phyloP scores from a whole-genome alignment of 1,140 invertebrate genomes.

The Bombus sylvicola region DNA sequence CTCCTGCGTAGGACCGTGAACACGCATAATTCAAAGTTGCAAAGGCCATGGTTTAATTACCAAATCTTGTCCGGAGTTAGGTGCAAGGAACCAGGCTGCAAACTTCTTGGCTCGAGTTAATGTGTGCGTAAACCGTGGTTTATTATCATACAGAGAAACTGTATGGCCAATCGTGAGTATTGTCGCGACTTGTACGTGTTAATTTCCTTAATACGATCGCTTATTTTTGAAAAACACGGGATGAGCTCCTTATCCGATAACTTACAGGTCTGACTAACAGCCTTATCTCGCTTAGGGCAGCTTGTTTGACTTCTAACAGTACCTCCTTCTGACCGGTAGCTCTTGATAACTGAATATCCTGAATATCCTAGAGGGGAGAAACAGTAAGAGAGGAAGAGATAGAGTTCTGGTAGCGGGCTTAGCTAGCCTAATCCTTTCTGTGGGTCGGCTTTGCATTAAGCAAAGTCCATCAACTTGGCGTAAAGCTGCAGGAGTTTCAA shows the following conservation, averaged over 20 bases:
- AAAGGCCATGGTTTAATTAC: slow-evolving; percentile 79
- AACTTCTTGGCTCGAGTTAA: slow-evolving; percentile 66
- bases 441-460: slow-evolving; percentile 70
- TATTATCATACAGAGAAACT: slow-evolving; percentile 52
- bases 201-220: slow-evolving; percentile 64
- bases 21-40: slow-evolving; percentile 80
- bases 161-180: slow-evolving; percentile 6
- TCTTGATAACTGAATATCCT: slow-evolving; percentile 77
- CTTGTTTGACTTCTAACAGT: slow-evolving; percentile 80
- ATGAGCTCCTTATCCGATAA: slow-evolving; percentile 60
- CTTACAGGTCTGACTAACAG: slow-evolving; percentile 51
- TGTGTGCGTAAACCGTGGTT: slow-evolving; percentile 38
- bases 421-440: slow-evolving; percentile 77
- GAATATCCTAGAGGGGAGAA: slow-evolving; percentile 53
- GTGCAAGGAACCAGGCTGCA: slow-evolving; percentile 46
- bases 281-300: slow-evolving; percentile 77
- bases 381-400: slow-evolving; percentile 22
- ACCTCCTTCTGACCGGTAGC: slow-evolving; percentile 78
- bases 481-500: slow-evolving; percentile 33
- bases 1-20: slow-evolving; percentile 55
- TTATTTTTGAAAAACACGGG: slow-evolving; percentile 51
- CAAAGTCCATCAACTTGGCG: slow-evolving; percentile 63
- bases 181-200: background rate
- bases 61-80: slow-evolving; percentile 76
- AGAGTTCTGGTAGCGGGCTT: slow-evolving; percentile 67